Base-by-base conservation (phyloP, 2,888 invertebrate genomes). In the Oeneis ivallda region DNA sequence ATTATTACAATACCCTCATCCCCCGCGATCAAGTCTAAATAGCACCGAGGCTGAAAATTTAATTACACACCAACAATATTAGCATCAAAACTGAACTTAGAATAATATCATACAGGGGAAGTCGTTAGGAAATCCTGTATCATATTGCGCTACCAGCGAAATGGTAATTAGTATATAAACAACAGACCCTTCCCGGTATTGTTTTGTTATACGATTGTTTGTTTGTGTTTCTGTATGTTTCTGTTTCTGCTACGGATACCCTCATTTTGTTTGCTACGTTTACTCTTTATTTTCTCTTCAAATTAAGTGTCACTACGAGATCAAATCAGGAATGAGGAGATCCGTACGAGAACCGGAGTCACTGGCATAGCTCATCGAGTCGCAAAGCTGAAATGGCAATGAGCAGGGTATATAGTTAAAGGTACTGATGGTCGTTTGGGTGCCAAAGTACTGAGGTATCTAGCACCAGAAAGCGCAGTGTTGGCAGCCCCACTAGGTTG, bases 141-240 rank as follows among this genome's bases (percentile, higher is more conserved):
- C 78, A 78, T 79, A 82, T 83, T 82, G 77, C 76, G 70, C 73
- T 72, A 77, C 74, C 72, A 62, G 70, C 72, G 75, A 83, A 83
- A 86, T 85, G 84, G 81, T 85, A 86, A 87, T 86, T 82, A 82
- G 75, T 77, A 82, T 81, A 83, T 85, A 81, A 83, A 82, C 83
- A 79, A 75, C 75, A 73, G 77, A 34, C 67, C 67, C 61, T 69
- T 62, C 61, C 67, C 62, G 43, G 62, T 41, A 56, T 39, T 56
- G 54, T 67, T 43, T 67, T 65, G 47, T 69, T 65, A 49, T 62
- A 75, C 79, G 77, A 75, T 75, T 76, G 72, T 78, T 78, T 78
- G 76, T 74, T 77, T 80, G 78, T 79, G 79, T 82, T 78, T 74
- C 76, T 73, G 76, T 73, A 69, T 59, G 15, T 47, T 47, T 17